A percentile compares a stretch with the other conserved stretches of the same genome.
Conservation (phyloP, 2,113 vertebrate species). For the Cyrtonyx montezumae region DNA sequence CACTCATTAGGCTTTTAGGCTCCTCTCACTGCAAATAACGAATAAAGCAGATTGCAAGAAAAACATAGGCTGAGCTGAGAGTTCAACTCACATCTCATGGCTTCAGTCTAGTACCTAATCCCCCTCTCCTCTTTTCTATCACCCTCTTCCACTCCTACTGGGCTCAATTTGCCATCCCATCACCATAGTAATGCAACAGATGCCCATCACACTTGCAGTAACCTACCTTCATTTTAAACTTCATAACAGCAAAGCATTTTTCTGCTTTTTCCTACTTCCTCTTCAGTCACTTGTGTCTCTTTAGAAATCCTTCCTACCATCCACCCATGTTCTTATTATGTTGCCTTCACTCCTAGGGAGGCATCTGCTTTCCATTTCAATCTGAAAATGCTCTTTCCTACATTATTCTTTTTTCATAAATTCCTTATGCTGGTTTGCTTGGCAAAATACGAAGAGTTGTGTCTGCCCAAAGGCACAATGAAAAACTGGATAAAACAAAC, state of each 20-base stretch:
- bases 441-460: not conserved
- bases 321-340: not conserved
- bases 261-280: not conserved
- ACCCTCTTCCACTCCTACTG: not conserved
- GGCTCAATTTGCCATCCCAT: not conserved
- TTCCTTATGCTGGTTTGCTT: constrained; percentile 39
- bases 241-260: not conserved
- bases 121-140: not conserved
- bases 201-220: not conserved
- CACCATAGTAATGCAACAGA: not conserved
- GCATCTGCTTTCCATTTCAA: constrained; percentile 63
- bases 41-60: not conserved
- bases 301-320: not conserved
- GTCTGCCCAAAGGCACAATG: constrained; percentile 53
- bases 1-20: not conserved
- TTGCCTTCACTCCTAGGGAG: constrained; percentile 11
- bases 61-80: not conserved
- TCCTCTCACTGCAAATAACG: not conserved
- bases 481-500: constrained; percentile 36
- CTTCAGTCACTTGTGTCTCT: not conserved
- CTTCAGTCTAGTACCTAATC: not conserved
- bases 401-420: constrained; percentile 34
- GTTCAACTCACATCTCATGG: not conserved
- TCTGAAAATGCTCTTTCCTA: constrained; percentile 45
- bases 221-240: not conserved